Evolutionary conservation across 2,888 invertebrate genomes (phyloP), one percentile per base, ranked within the genome.

Genomic region (Rhamphomyia laevipes): DNA sequence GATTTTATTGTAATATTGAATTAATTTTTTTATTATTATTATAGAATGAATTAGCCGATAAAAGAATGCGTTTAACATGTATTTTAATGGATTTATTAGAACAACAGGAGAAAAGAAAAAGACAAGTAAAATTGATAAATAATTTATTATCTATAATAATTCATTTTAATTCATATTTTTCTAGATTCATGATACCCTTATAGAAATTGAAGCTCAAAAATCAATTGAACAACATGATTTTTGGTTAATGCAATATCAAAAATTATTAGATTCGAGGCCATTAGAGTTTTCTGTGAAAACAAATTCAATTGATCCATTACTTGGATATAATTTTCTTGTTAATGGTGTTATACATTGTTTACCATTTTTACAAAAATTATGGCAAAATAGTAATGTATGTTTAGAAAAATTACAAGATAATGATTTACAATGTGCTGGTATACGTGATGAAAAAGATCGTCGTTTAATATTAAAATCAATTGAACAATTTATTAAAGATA

Each of bases 241-340:
- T 65, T 86, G 86, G 86, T 68, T 86, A 54, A 74, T 78, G 61
- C 90, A 90, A 66, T 92, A 89, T 66, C 91, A 92, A 66, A 78
- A 81, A 56, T 69, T 92, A 41, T 74, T 91, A 63, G 86, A 90
- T 63, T 78, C 78, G 27, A 78, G 83, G 56, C 89, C 90, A 21
- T 77, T 75, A 59, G 77, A 77, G 45, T 70, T 84, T 53, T 67
- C 80, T 30, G 76, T 78, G 60, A 73, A 79, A 47, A 76, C 78
- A 52, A 76, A 74, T 53, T 73, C 74, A 57, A 71, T 86, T 42
- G 82, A 86, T 63, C 83, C 83, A 16, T 61, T 71, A 46, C 70
- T 86, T 54, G 81, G 82, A 23, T 82, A 82, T 64, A 77, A 79
- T 58, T 73, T 86, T 35, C 73, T 86, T 35, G 76, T 81, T 58